Conservation (phyloP, 2,888 invertebrate genomes). For the Glyphotaelius pellucidus region DNA sequence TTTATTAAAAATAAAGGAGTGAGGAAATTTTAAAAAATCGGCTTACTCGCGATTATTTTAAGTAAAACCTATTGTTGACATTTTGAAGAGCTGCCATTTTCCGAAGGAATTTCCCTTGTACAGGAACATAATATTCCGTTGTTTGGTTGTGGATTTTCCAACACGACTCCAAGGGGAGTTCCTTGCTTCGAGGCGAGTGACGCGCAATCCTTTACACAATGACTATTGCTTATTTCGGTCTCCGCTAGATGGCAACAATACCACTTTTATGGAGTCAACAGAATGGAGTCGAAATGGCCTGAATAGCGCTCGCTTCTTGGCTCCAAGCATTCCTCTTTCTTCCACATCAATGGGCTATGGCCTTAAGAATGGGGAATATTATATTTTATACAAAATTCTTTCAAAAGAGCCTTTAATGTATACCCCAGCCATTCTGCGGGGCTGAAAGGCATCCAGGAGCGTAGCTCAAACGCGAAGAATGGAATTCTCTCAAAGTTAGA, state of each 20-base stretch:
- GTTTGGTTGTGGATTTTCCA: slow-evolving; percentile 52
- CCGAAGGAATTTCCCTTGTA: slow-evolving; percentile 30
- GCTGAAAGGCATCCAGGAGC: slow-evolving; percentile 61
- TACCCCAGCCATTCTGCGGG: slow-evolving; percentile 62
- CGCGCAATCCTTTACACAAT: slow-evolving; percentile 63
- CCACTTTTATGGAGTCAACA: slow-evolving; percentile 66
- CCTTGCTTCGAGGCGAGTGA: slow-evolving; percentile 48
- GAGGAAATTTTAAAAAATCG: neutral
- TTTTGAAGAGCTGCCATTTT: slow-evolving; percentile 37
- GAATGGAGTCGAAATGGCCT: slow-evolving; percentile 66
- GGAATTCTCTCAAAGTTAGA: slow-evolving; percentile 64
- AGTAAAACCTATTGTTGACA: neutral
- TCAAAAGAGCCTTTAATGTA: slow-evolving; percentile 65
- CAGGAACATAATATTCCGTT: slow-evolving; percentile 40
- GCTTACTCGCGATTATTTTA: neutral
- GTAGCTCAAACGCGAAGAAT: slow-evolving; percentile 61
- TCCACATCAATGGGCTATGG: slow-evolving; percentile 64
- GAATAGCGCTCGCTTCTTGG: slow-evolving; percentile 65
- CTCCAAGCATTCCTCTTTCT: slow-evolving; percentile 66
- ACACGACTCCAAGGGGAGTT: slow-evolving; percentile 52
- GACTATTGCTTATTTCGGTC: slow-evolving; percentile 66
- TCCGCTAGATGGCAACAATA: slow-evolving; percentile 66
- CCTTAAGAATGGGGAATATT: slow-evolving; percentile 65
- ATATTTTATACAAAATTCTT: slow-evolving; percentile 66
- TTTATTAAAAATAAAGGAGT: no score